These are phyloP conservation scores for Mastomys coucha DNA, from an alignment of 2,113 vertebrate genomes.

Conservation along the genomic window DNA sequence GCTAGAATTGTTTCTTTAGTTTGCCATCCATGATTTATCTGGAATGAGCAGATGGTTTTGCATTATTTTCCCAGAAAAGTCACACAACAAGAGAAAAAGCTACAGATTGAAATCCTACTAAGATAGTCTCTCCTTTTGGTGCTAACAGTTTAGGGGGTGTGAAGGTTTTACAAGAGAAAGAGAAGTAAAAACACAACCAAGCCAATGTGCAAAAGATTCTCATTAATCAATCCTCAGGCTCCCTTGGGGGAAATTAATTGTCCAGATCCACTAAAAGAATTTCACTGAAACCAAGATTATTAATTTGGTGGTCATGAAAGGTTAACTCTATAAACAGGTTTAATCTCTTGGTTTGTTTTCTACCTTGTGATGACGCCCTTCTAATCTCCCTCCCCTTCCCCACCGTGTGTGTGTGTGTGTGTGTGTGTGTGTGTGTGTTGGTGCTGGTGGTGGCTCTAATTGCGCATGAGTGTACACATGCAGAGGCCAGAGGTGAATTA, in stretches of 20 bases:
- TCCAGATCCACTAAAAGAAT: constrained; percentile 14
- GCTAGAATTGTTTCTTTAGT: neutral
- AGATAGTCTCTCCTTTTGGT: neutral
- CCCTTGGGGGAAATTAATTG: neutral
- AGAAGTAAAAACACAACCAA: constrained; percentile 3
- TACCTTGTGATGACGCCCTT: neutral
- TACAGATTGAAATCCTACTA: constrained; percentile 37
- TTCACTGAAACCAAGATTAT: neutral
- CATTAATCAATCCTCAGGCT: constrained; percentile 28
- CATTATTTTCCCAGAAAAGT: neutral
- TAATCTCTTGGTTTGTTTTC: neutral
- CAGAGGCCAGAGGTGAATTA: no score
- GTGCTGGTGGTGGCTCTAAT: neutral
- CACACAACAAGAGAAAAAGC: neutral
- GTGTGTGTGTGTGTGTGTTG: neutral
- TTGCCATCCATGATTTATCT: neutral
- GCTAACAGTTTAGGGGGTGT: neutral
- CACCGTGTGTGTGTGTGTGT: neutral
- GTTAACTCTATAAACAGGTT: neutral
- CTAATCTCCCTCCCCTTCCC: neutral
- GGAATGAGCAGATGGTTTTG: neutral
- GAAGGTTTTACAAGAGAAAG: constrained; percentile 51
- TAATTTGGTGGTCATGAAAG: constrained; percentile 42
- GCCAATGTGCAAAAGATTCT: neutral
- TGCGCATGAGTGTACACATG: neutral